Base-by-base conservation (phyloP, 1,140 invertebrate genomes). In the Pseudobourletiella spinata region DNA sequence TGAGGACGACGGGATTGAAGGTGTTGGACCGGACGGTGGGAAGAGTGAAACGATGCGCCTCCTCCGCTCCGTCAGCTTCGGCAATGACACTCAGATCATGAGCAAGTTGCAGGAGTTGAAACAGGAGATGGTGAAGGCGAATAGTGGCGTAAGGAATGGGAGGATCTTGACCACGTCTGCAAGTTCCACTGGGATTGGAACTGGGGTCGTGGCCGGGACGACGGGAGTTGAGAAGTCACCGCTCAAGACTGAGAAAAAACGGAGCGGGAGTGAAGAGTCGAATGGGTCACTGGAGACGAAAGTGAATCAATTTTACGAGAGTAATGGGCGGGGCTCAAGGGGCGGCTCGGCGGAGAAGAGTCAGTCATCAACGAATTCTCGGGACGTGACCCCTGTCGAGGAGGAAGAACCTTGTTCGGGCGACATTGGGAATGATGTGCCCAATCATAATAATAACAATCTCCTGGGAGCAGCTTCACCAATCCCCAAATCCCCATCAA, bases 51-150 rank as follows among this genome's bases (percentile, higher is more conserved):
- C 65, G 8, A 43, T 70, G 56, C 16, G 65, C 22, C 28, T 68
- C 70, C 74, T 80, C 11, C 77, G 84, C 54, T 85, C 84, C 2
- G 83, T 86, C 69, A 87, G 84, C 72, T 86, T 86, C 73, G 86
- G 83, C 0, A 84, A 82, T 22, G 87, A 88, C 74, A 84, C 84
- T 3, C 82, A 86, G 70, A 84, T 88, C 32, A 76, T 89, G 62
- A 81, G 82, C 62, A 87, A 87, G 69, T 73, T 87, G 35, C 82
- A 84, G 68, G 73, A 79, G 52, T 59, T 75, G 15, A 74, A 73
- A 22, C 48, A 69, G 26, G 67, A 69, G 39, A 35, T 59, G n/a
- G 54, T 65, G 8, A 55, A 55, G 39, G 22, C 11, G 3, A 39
- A 35, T 29, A 11, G 4, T 6, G 14, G 8, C 2, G 46, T n/a